Base-by-base conservation (phyloP, 2,888 invertebrate species). In the Pedicia rivosa region DNA sequence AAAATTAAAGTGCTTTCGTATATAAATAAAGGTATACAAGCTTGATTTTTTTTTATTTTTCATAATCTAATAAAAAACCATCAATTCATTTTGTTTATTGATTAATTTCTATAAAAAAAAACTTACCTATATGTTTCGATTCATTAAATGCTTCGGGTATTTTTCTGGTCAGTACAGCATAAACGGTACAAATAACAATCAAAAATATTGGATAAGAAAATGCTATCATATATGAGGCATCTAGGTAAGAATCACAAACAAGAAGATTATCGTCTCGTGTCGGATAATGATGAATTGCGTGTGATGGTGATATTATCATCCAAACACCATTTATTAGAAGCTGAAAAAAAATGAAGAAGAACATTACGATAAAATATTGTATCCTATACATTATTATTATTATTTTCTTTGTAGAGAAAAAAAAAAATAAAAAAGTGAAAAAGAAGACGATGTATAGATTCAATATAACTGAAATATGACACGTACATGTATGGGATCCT, bases 121-220 rank as follows among this genome's bases (percentile, higher is more conserved):
- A 57, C 72, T 68, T 50, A 73, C 97, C 94, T 49, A 92, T 92
- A 64, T 92, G 90, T 64, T 92, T 92, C 50, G 91, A 91, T 64
- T 94, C 97, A 62, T 98, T 97, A 62, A 97, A 98, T 27, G 94
- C 94, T 59, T 97, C 97, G 0, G 97, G 98, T 43, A 97, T 86
- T 66, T 97, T 97, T 46, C 97, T 70, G 0, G 92, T 94, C 32
- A 91, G 74, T 1, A 94, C 78, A 1, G 97, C 97, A 55, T 98
- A 97, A 10, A 97, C 74, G 0, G 97, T 98, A 61, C 97, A 97
- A 40, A 90, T 70, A 12, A 90, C 68, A 49, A 92, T 88, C 35
- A 92, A 68, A 42, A 90, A 66, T 50, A 91, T 90, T 13, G 92
- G 92, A 64, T 91, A 92, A 50, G 79, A 80, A 64, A 95, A 94